These are phyloP conservation scores for Dromius quadrimaculatus DNA, from an alignment of 2,888 invertebrate species.

Conservation along the genomic window DNA sequence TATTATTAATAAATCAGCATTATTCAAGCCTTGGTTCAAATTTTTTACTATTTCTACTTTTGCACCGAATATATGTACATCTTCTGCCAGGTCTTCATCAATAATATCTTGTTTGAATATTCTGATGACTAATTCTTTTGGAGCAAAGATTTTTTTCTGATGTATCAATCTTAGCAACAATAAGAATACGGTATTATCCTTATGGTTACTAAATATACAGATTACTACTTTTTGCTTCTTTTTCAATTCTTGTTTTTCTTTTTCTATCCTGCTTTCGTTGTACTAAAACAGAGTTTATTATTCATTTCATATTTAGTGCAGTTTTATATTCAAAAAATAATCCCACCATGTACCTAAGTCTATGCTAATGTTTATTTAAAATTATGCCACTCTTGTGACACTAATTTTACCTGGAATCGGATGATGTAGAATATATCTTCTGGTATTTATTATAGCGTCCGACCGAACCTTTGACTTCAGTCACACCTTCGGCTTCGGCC, in stretches of 20 bases:
- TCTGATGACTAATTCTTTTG: conserved; percentile 54
- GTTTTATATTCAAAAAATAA: too few species aligned
- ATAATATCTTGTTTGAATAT: conserved; percentile 45
- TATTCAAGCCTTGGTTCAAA: conserved; percentile 67
- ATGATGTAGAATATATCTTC: too few species aligned
- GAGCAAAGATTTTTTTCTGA: conserved; percentile 11
- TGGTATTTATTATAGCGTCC: too few species aligned
- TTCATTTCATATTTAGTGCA: too few species aligned
- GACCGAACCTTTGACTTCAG: too few species aligned
- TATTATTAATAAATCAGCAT: conserved; percentile 69
- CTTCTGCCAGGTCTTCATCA: conserved; percentile 57
- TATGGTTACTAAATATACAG: conserved; percentile 36
- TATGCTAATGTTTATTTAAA: too few species aligned
- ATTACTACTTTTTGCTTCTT: conserved; percentile 17
- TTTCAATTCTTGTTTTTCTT: background rate
- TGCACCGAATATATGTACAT: conserved; percentile 53
- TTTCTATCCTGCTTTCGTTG: conserved; percentile 26
- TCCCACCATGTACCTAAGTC: too few species aligned
- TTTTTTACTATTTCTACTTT: conserved; percentile 63
- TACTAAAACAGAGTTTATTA: background rate
- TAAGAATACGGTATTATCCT: conserved; percentile 34
- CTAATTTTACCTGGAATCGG: too few species aligned
- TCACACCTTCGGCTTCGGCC: too few species aligned
- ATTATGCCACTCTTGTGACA: too few species aligned
- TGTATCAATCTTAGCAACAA: conserved; percentile 41